Percentiles rank a stretch among this genome's conserved stretches.
Evolutionary conservation across 2,113 vertebrate species (phyloP).

Genomic region (Gallinago paraguaiae): DNA sequence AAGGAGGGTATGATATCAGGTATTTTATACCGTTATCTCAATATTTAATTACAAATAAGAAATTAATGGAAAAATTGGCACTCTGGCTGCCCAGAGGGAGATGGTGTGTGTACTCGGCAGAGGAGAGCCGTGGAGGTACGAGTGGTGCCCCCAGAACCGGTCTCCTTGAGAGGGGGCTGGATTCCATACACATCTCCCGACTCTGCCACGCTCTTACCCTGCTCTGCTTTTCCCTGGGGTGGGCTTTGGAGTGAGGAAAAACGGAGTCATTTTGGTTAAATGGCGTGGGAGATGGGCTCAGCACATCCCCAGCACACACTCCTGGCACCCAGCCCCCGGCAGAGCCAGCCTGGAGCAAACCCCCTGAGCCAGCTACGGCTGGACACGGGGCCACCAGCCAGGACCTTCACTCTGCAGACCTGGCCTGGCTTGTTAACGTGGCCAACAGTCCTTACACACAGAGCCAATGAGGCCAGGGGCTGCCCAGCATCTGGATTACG

Average conservation of each 20-base stretch:
- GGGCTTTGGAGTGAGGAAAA: neutral
- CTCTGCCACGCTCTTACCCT: neutral
- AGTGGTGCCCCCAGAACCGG: rapidly evolving
- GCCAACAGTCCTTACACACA: neutral
- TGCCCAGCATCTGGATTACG: neutral
- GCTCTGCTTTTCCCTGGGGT: neutral
- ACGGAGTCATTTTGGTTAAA: neutral
- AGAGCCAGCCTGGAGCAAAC: neutral
- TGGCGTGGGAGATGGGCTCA: neutral
- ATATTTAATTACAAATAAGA: neutral
- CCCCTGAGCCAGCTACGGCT: neutral
- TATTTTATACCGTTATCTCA: rapidly evolving
- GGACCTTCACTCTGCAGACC: rapidly evolving
- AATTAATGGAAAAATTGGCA: neutral
- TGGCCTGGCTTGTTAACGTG: rapidly evolving
- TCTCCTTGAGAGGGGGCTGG: too few species aligned
- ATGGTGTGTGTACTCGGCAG: rapidly evolving
- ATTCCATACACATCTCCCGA: neutral
- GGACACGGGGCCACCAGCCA: neutral
- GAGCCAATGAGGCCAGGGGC: too few species aligned
- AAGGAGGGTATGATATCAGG: neutral
- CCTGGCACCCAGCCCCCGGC: rapidly evolving
- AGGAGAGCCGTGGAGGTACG: neutral
- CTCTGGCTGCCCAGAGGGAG: neutral
- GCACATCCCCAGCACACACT: neutral